phyloP scores from a whole-genome alignment of 2,113 vertebrate genomes.

The Engystomops pustulosus region DNA sequence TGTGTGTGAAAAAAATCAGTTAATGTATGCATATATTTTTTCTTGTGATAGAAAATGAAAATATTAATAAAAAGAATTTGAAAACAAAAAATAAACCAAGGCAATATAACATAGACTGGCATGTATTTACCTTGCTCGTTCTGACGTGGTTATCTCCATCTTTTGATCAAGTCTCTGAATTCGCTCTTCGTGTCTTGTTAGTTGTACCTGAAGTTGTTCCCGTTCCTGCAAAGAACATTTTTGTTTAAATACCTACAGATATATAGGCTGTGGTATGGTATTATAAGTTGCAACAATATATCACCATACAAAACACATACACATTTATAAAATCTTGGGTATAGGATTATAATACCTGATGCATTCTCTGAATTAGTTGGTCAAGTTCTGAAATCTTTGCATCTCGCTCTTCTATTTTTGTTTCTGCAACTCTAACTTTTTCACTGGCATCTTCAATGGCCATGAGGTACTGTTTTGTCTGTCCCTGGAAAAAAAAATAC shows the following conservation, averaged over 20 bases:
- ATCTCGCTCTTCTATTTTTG: slow-evolving; percentile 88
- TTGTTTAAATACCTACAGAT: neutral
- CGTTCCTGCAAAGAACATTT: slow-evolving; percentile 80
- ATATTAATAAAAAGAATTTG: too few relatives aligned
- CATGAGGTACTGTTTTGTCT: slow-evolving; percentile 86
- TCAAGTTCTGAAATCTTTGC: slow-evolving; percentile 88
- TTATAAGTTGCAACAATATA: neutral
- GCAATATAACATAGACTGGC: neutral
- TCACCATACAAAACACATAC: too few relatives aligned
- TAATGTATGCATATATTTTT: too few relatives aligned
- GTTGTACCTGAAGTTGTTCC: slow-evolving; percentile 81
- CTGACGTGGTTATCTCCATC: slow-evolving; percentile 67
- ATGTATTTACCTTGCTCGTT: slow-evolving; percentile 77
- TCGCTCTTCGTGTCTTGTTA: slow-evolving; percentile 83
- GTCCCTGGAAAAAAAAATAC: slow-evolving; percentile 74
- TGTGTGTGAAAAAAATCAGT: too few relatives aligned
- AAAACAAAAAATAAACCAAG: too few relatives aligned
- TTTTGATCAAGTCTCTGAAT: slow-evolving; percentile 74
- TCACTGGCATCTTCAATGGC: slow-evolving; percentile 90
- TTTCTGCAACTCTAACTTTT: slow-evolving; percentile 80
- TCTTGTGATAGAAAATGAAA: too few relatives aligned
- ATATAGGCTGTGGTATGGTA: neutral
- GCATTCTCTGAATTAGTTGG: slow-evolving; percentile 90
- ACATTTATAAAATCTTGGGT: too few relatives aligned
- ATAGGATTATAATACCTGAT: too few relatives aligned